Evolutionary conservation across 2,113 vertebrate genomes (phyloP), one percentile per base, ranked within the genome.

Genomic region (Athene noctua): DNA sequence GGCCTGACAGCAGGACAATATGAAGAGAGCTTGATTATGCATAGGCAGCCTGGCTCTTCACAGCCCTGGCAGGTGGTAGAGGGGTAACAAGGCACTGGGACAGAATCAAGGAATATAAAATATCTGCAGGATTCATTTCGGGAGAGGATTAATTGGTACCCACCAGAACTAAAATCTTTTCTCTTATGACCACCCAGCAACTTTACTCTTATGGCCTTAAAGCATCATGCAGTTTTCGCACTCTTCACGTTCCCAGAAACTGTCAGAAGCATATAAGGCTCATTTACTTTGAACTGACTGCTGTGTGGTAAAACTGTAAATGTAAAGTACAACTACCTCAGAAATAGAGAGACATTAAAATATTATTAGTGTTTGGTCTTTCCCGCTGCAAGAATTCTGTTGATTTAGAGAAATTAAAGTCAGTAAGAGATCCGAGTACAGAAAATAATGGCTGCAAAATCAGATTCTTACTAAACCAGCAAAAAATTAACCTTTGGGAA

Each of bases 391-490:
- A 85, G 49, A 86, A 77, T 92, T 94, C 71, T 78, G 51, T 70
- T 91, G 72, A 91, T 88, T 93, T 80, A 88, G 34, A 78, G 17
- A 90, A 85, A 92, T 74, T 66, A 82, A 88, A 90, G 94, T 77
- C 67, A 27, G 52, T 86, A 65, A 49, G 77, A 86, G 29, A 88
- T 32, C 34, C 54, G 29, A 88, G 32, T 62, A 77, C 25, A 88
- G 59, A 93, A 83, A 38, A 73, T 52, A 88, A 92, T 47, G 42
- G 32, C 29, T 90, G 15, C 20, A 88, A 79, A 80, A 90, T 61
- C 54, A 63, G 49, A 46, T 77, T 88, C 57, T 70, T 47, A 84
- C 47, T 80, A 90, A 80, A 54, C 8, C 5, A 13, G 36, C 62
- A 90, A 29, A 80, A 93, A 94, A 61, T 40, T 83, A 93, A 80